phyloP scores from a whole-genome alignment of 2,113 vertebrate species.

The Chlamydotis undulata region DNA sequence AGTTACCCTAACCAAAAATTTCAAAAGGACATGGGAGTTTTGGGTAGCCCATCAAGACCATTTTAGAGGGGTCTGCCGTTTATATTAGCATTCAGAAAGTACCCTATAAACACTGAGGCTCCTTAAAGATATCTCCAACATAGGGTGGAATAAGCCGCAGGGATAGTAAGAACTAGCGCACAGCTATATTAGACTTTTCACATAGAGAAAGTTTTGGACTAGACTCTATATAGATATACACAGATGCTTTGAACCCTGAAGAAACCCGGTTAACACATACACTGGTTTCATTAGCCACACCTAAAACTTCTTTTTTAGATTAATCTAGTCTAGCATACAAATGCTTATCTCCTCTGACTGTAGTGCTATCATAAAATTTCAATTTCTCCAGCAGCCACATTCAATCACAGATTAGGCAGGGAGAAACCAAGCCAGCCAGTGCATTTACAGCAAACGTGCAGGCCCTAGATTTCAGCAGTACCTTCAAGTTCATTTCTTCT shows the following conservation, averaged over 20 bases:
- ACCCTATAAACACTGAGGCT: neutral
- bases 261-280: slow-evolving; percentile 36
- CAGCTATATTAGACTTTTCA: slow-evolving; percentile 12
- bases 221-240: slow-evolving; percentile 9
- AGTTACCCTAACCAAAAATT: neutral
- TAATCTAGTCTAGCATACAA: slow-evolving; percentile 60
- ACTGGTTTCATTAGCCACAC: slow-evolving; percentile 63
- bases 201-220: neutral
- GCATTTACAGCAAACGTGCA: slow-evolving; percentile 30
- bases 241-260: slow-evolving; percentile 14
- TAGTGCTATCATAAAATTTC: slow-evolving; percentile 64
- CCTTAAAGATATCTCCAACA: neutral
- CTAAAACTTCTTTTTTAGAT: slow-evolving; percentile 60
- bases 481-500: slow-evolving; percentile 58
- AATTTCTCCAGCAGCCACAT: slow-evolving; percentile 57
- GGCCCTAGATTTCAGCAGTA: slow-evolving; percentile 35
- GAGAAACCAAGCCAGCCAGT: slow-evolving; percentile 35
- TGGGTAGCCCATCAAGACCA: neutral
- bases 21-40: neutral
- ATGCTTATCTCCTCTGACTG: slow-evolving; percentile 59
- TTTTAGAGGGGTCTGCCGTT: neutral
- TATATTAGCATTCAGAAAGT: neutral
- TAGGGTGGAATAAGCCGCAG: neutral
- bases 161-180: neutral
- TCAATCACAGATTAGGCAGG: slow-evolving; percentile 45